Base-by-base conservation (phyloP, 1,140 invertebrate genomes). In the Drosophila bocki region DNA sequence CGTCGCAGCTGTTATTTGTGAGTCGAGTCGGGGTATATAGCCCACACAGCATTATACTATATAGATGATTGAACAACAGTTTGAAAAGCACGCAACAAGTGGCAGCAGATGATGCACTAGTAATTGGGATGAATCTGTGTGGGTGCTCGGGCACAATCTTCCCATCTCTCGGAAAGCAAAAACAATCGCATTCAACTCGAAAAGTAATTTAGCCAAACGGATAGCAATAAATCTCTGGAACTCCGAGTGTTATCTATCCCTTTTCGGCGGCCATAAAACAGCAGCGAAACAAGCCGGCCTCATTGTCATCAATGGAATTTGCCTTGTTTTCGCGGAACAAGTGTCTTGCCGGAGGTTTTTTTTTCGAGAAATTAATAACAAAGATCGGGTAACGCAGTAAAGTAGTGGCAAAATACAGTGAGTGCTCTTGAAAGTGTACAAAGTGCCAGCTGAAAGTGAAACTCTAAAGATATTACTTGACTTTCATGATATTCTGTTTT, bases 271-370 rank as follows among this genome's bases (percentile, higher is more conserved):
- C 33, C 47, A 48, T 58, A 59, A 67, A 44, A 29, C 41, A 15
- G 19, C 13, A 11, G 19, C 11, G 45, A 2, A 77, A 77, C 61
- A 77, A 60, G 42, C 50, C 19, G 39, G 11, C 17, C 42, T 44
- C 74, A 50, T 78, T 78, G 75, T 78, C 59, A 60, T 69, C 37
- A 78, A 77, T 77, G 57, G 63, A 61, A 51, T 56, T 69, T 39
- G 42, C 32, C 45, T 72, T 5, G 33, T 37, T 17, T 72, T 29
- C 53, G 45, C 48, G 19, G 44, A 71, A 72, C 68, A 50, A 47
- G 69, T 68, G 62, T 45, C 53, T 56, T 22, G 8, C 13, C 33
- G 48, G 63, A 44, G 17, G 53, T 69, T 54, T 67, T 29, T 19
- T 51, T 51, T 51, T 17, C n/a, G 50, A 45, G 22, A 68, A 68